Evolutionary conservation across 2,888 invertebrate genomes (phyloP), one percentile per base, ranked within the genome.

Genomic region (Drosophila subquinaria): DNA sequence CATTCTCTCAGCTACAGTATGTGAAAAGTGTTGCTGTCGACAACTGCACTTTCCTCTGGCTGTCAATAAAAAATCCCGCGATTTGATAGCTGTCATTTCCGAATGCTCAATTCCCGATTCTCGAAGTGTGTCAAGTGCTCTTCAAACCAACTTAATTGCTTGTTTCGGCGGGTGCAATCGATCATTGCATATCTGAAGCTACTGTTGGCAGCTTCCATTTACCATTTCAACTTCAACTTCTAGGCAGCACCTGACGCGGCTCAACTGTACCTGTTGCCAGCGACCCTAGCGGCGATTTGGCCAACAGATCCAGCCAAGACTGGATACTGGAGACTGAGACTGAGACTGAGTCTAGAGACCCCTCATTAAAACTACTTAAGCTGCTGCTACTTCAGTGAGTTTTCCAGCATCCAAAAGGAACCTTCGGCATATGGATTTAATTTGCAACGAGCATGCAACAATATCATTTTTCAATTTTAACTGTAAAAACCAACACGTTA

Each of bases 401-500:
- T 47, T 47, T 42, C n/a, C 52, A n/a, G 42, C 40, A 20, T 56
- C 27, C 8, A 4, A 45, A 55, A 55, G 52, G 56, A 50, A 75
- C 66, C 67, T 70, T 56, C 63, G 56, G 53, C 66, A 52, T 59
- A 66, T 69, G 60, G 63, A 59, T 78, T 86, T 86, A 88, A 86
- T 86, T 88, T 83, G 83, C 86, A 76, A 51, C 69, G 64, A 74
- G 84, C 90, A 90, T 90, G 90, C 90, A 89, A 90, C 80, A 89
- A 81, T 89, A 89, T 89, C 78, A 89, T 84, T 86, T 81, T 86
- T 83, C 81, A 81, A 87, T 88, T 82, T 87, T 85, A 90, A 81
- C 90, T 91, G 90, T 90, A 88, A 90, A 90, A 82, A 83, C 81
- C 77, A 82, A 85, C 90, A 88, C 88, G 83, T 74, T 81, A 78